Conservation (phyloP, 1,140 invertebrate genomes). For the Brachionus asplanchnoidis region DNA sequence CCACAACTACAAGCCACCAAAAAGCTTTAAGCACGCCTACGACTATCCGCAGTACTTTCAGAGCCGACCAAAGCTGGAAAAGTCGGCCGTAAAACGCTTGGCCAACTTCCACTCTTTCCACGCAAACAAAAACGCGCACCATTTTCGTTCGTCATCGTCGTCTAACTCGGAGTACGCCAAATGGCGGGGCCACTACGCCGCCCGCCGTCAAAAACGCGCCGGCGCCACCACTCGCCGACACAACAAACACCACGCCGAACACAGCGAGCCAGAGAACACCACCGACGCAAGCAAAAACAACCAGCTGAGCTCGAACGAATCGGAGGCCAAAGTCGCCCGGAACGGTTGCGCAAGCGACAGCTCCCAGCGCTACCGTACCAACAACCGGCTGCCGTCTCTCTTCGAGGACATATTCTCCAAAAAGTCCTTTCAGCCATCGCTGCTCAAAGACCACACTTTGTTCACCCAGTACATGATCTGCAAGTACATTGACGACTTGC, state of each 20-base stretch:
- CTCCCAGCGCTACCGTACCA: neutral
- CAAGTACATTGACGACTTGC: slow-evolving; percentile 38
- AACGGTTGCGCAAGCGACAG: neutral
- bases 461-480: slow-evolving; percentile 39
- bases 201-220: neutral
- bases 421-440: neutral
- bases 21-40: neutral
- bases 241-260: neutral
- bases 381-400: neutral
- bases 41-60: slow-evolving; percentile 39
- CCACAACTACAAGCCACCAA: neutral
- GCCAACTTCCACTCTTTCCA: neutral
- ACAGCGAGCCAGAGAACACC: neutral
- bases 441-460: slow-evolving; percentile 7
- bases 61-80: neutral
- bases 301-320: neutral
- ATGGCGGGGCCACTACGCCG: neutral
- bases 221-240: neutral
- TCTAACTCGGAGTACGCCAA: neutral
- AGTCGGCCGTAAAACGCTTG: neutral
- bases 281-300: neutral
- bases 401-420: slow-evolving; percentile 1
- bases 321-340: neutral
- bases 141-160: neutral
- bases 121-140: neutral